Evolutionary conservation across 2,113 vertebrate genomes (phyloP).

Genomic region (Himantopus leucocephalus): DNA sequence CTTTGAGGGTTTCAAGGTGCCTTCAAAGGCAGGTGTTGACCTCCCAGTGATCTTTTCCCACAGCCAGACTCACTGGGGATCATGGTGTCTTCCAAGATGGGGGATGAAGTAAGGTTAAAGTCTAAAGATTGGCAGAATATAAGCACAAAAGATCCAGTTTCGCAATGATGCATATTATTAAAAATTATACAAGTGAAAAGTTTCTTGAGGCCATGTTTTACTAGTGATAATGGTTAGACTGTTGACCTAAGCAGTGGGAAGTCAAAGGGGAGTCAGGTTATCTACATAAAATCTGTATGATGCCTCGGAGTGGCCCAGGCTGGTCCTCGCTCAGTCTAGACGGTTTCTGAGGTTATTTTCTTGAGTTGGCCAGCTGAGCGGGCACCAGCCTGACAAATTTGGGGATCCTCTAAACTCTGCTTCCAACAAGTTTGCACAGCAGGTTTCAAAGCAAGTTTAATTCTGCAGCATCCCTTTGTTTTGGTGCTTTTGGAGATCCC

Average conservation of each 20-base stretch:
- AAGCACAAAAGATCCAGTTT: neutral
- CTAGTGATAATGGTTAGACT: too few relatives aligned
- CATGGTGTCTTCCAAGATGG: neutral
- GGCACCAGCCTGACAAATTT: neutral
- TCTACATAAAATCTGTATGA: neutral
- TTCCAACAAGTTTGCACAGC: neutral
- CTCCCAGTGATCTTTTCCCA: neutral
- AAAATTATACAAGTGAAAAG: neutral
- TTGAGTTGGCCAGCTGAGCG: neutral
- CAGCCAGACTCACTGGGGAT: neutral
- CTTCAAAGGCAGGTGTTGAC: neutral
- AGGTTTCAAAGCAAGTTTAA: neutral
- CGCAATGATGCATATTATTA: neutral
- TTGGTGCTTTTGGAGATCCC: neutral
- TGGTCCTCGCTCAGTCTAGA: neutral
- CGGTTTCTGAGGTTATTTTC: neutral
- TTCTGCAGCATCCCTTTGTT: neutral
- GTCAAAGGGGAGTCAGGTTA: too few relatives aligned
- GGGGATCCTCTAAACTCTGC: neutral
- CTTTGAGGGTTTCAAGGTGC: neutral
- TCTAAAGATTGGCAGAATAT: neutral
- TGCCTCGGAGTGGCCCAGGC: neutral
- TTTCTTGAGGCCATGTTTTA: neutral
- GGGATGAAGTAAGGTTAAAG: neutral
- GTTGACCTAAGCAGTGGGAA: too few relatives aligned